Evolutionary conservation across 2,113 vertebrate species (phyloP).

Genomic region (Pholis gunnellus): DNA sequence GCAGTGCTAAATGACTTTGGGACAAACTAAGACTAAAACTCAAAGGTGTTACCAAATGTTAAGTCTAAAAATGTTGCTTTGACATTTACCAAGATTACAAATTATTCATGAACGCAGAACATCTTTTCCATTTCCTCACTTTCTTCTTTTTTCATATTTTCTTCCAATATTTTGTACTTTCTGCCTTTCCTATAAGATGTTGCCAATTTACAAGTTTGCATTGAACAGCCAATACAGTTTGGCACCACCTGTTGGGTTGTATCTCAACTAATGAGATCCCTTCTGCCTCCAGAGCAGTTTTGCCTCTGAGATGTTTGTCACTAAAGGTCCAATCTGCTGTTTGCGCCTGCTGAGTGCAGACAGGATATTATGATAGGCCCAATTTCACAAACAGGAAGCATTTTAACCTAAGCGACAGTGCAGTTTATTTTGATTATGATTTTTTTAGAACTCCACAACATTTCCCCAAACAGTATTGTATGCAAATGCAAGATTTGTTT

Average conservation of each 20-base stretch:
- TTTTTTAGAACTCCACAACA: constrained; percentile 66
- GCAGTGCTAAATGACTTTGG: background rate
- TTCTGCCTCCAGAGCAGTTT: background rate
- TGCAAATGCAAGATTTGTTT: constrained; percentile 69
- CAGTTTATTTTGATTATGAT: constrained; percentile 67
- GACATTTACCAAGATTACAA: background rate
- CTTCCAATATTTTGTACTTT: background rate
- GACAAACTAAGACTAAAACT: background rate
- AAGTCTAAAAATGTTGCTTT: background rate
- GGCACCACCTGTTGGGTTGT: constrained; percentile 21
- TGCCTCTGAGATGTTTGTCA: constrained; percentile 44
- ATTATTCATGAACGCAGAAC: constrained; percentile 2
- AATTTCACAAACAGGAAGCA: constrained; percentile 74
- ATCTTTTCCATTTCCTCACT: background rate
- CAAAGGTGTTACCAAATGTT: background rate
- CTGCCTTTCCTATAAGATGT: background rate
- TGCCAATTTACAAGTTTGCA: background rate
- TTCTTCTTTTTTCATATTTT: background rate
- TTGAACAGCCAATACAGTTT: constrained; percentile 1
- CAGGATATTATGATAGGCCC: constrained; percentile 70
- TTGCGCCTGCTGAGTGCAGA: constrained; percentile 47
- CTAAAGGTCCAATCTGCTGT: constrained; percentile 52
- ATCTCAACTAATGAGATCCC: constrained; percentile 5
- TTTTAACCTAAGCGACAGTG: constrained; percentile 59
- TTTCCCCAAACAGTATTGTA: constrained; percentile 58